These are phyloP conservation scores for Drosophila rubida DNA, from an alignment of 2,888 invertebrate genomes.

Conservation along the genomic window DNA sequence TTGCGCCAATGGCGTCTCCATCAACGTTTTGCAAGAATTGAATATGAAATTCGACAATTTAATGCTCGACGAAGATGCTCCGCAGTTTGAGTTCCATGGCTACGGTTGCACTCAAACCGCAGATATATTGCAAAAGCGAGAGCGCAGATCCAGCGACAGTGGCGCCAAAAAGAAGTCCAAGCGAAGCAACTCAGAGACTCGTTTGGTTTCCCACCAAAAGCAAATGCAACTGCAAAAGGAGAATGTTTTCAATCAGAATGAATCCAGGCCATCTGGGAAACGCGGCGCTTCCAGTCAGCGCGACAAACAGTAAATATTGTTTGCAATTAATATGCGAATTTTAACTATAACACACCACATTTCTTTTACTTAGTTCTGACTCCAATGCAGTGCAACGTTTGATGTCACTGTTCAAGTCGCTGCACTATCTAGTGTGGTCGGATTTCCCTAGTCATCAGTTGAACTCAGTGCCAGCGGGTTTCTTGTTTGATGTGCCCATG, in stretches of 20 bases:
- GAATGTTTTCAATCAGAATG: conserved; percentile 27
- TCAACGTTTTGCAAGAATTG: conserved; percentile 35
- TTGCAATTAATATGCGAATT: not conserved
- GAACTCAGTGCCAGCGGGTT: conserved; percentile 62
- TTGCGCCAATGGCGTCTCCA: not conserved
- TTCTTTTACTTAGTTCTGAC: conserved; percentile 18
- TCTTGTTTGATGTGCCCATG: conserved; percentile 40
- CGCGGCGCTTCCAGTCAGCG: conserved; percentile 31
- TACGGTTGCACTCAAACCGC: conserved; percentile 30
- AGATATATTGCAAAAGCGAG: not conserved
- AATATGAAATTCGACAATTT: conserved; percentile 25
- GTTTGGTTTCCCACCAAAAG: conserved; percentile 28
- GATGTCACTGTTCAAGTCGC: conserved; percentile 59
- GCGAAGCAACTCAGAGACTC: not conserved
- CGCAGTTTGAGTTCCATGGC: conserved; percentile 60
- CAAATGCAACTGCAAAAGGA: conserved; percentile 44
- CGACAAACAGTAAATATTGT: conserved; percentile 58
- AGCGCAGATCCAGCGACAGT: not conserved
- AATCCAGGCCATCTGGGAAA: conserved; percentile 29
- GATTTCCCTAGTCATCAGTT: conserved; percentile 49
- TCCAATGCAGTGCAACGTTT: conserved; percentile 57
- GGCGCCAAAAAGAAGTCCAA: not conserved
- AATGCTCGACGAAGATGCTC: conserved; percentile 24
- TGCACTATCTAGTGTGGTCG: conserved; percentile 68
- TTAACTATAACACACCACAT: not conserved